phyloP scores from a whole-genome alignment of 2,113 vertebrate genomes.

The Melanotaenia duboulayi region DNA sequence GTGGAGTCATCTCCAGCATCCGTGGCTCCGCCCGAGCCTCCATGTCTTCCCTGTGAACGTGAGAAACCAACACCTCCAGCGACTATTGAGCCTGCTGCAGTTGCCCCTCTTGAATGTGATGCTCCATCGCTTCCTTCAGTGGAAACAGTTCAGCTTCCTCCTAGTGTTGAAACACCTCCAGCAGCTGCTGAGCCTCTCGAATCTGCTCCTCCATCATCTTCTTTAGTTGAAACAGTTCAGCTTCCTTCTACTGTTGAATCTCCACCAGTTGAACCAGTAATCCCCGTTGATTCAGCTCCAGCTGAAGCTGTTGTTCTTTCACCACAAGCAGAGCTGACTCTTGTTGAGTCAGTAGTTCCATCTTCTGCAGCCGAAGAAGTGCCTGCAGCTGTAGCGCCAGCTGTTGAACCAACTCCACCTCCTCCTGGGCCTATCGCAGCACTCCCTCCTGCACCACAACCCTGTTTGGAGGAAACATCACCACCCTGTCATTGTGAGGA shows the following conservation, averaged over 20 bases:
- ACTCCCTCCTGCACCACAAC: conserved; percentile 3
- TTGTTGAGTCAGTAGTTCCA: background rate
- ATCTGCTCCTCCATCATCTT: background rate
- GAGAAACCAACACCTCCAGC: conserved; percentile 1
- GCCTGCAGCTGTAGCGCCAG: conserved; percentile 2
- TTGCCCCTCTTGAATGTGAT: conserved; percentile 26
- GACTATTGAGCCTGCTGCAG: conserved; percentile 12
- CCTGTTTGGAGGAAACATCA: conserved; percentile 33
- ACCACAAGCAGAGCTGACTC: background rate
- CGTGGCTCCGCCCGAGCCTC: conserved; percentile 24
- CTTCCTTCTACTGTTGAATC: conserved; percentile 1
- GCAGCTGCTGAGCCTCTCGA: background rate
- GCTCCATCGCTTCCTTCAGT: background rate
- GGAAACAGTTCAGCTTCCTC: conserved; percentile 6
- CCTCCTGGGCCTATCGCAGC: conserved; percentile 8
- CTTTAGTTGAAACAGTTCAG: conserved; percentile 4
- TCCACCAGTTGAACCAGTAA: background rate
- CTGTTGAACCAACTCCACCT: conserved; percentile 1
- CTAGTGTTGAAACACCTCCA: conserved; percentile 2
- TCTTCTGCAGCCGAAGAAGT: conserved; percentile 9
- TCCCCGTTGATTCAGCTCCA: background rate
- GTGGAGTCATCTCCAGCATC: conserved; percentile 8
- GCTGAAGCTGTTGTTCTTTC: background rate
- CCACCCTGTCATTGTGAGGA: conserved; percentile 40
- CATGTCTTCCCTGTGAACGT: conserved; percentile 26